Evolutionary conservation across 1,140 invertebrate genomes (phyloP).

Genomic region (Saxidomus purpurata): DNA sequence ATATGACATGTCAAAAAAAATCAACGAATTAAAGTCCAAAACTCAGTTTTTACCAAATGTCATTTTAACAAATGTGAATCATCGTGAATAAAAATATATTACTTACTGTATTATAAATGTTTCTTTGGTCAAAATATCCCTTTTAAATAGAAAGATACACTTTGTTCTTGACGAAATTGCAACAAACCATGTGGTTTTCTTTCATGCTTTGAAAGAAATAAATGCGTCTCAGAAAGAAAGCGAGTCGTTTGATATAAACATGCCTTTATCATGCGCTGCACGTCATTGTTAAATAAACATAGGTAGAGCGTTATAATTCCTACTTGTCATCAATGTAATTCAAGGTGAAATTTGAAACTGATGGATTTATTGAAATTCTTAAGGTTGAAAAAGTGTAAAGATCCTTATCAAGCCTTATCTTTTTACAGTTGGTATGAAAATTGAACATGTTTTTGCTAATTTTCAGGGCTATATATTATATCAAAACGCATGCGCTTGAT

Average conservation of each 20-base stretch:
- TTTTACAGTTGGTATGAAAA: conserved; percentile 1
- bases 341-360: conserved; percentile 5
- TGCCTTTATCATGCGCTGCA: neutral
- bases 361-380: neutral
- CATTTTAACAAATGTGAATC: too few species aligned
- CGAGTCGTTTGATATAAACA: neutral
- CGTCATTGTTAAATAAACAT: conserved; percentile 25
- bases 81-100: too few species aligned
- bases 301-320: neutral
- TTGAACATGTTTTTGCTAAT: neutral
- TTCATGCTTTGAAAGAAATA: too few species aligned
- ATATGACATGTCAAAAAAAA: too few species aligned
- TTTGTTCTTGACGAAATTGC: too few species aligned
- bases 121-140: too few species aligned
- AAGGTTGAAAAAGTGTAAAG: conserved; percentile 3
- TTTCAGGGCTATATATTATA: neutral
- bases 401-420: neutral
- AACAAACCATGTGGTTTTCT: too few species aligned
- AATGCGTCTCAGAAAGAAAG: neutral
- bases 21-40: too few species aligned
- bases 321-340: conserved; percentile 19
- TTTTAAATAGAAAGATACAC: too few species aligned
- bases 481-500: neutral
- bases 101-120: too few species aligned
- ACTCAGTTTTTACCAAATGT: too few species aligned